Evolutionary conservation across 2,113 vertebrate genomes (phyloP).

Genomic region (Pontoporia blainvillei): DNA sequence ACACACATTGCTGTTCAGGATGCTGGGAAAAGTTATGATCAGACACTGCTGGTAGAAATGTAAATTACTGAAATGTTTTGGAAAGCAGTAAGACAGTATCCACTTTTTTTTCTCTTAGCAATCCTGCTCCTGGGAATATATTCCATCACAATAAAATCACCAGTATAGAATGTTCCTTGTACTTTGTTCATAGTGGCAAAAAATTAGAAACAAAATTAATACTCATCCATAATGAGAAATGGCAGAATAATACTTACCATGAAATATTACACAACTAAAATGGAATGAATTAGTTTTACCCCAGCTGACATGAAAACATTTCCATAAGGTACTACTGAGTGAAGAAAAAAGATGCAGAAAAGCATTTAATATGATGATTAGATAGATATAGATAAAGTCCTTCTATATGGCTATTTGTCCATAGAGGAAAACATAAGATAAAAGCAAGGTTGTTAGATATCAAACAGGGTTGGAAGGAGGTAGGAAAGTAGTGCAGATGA

Average conservation of each 20-base stretch:
- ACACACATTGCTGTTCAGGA: background rate
- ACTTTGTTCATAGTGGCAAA: background rate
- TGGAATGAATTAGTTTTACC: background rate
- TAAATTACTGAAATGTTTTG: background rate
- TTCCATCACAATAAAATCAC: background rate
- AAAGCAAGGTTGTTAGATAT: background rate
- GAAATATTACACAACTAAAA: background rate
- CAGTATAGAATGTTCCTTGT: background rate
- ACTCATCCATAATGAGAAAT: background rate
- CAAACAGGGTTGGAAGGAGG: background rate
- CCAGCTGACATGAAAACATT: background rate
- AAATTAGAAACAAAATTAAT: background rate
- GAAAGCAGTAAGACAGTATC: background rate
- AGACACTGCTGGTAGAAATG: background rate
- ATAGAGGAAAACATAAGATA: background rate
- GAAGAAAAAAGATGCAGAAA: background rate
- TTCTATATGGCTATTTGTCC: background rate
- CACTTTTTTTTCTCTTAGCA: background rate
- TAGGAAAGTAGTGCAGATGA: background rate
- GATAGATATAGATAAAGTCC: background rate
- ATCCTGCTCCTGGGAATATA: background rate
- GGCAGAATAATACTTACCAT: background rate
- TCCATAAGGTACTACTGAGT: background rate
- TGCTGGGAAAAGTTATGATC: background rate
- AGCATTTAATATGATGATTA: background rate